Base-by-base conservation (phyloP, 1,140 invertebrate genomes). In the Zaprionus vittiger region DNA sequence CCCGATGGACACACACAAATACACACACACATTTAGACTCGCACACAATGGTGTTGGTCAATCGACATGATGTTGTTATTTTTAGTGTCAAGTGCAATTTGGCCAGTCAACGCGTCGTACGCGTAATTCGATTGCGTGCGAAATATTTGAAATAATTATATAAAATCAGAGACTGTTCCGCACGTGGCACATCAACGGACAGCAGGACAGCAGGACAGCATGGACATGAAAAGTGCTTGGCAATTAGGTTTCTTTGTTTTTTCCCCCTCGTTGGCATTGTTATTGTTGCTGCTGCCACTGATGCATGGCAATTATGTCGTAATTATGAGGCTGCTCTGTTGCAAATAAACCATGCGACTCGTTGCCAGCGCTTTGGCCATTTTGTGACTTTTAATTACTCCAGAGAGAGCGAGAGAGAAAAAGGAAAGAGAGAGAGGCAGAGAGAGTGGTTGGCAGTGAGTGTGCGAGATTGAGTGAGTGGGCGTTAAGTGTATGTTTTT, bases 241-340 rank as follows among this genome's bases (percentile, higher is more conserved):
- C 62, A 89, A 89, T 84, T 81, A 89, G 76, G 56, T 75, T 76
- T 77, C 68, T 52, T 79, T 59, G 37, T 7, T 59, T 28, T 73
- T 37, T 17, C 17, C 17, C 15, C 26, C 11, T 59, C 12, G 15
- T 55, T 47, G 9, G 34, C 34, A 59, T 62, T 38, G 37, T 59
- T 54, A 24, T 38, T 55, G 67, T 71, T 66, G 55, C 28, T 44
- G 26, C n/a, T 52, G 73, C 34, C 38, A 28, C 56, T 70, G 73
- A 73, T 81, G 84, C 74, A 73, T 69, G 64, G 72, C 81, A 77
- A 78, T 89, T 89, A 89, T 83, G 77, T 47, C 34, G 66, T 64
- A 65, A 90, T 90, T 89, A 89, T 89, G 83, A 74, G 55, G 73
- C 44, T 82, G 80, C 80, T 47, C 66, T 72, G 57, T 71, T 74